Conservation (phyloP, 2,797 vertebrate genomes). For the Urocyon cinereoargenteus region DNA sequence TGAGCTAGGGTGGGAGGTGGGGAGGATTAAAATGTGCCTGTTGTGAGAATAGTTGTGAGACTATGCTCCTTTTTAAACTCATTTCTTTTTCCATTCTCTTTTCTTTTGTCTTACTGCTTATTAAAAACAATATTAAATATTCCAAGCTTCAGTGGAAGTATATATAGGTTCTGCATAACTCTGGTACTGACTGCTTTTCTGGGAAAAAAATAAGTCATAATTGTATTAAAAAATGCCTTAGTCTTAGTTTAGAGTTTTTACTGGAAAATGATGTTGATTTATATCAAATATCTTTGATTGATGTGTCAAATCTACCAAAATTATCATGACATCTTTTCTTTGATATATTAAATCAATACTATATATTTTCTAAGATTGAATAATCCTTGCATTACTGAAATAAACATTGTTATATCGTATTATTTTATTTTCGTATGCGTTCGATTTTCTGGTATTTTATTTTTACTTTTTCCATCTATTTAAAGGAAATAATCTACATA, state of each 20-base stretch:
- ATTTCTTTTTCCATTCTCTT: not conserved
- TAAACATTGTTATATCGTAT: not conserved
- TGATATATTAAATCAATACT: not conserved
- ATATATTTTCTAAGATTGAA: slow-evolving; percentile 27
- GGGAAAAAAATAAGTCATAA: not conserved
- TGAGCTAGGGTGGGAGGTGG: not conserved
- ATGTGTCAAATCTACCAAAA: not conserved
- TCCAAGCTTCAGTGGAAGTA: not conserved
- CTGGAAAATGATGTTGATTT: slow-evolving; percentile 30
- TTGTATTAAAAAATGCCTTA: slow-evolving; percentile 41
- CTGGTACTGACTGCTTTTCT: not conserved
- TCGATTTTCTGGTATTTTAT: not conserved
- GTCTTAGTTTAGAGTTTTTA: slow-evolving; percentile 34
- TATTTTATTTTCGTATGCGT: slow-evolving; percentile 37
- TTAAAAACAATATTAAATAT: not conserved
- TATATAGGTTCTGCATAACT: not conserved
- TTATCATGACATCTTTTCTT: not conserved
- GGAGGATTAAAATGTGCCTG: not conserved
- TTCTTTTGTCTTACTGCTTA: not conserved
- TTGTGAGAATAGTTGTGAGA: slow-evolving; percentile 1
- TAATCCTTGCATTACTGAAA: slow-evolving; percentile 18
- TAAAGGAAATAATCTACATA: slow-evolving; percentile 11
- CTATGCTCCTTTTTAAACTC: not conserved
- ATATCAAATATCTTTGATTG: not conserved
- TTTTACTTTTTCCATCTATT: slow-evolving; percentile 17